These are phyloP conservation scores for Bellardia bayeri DNA, from an alignment of 2,888 invertebrate species.

Conservation along the genomic window DNA sequence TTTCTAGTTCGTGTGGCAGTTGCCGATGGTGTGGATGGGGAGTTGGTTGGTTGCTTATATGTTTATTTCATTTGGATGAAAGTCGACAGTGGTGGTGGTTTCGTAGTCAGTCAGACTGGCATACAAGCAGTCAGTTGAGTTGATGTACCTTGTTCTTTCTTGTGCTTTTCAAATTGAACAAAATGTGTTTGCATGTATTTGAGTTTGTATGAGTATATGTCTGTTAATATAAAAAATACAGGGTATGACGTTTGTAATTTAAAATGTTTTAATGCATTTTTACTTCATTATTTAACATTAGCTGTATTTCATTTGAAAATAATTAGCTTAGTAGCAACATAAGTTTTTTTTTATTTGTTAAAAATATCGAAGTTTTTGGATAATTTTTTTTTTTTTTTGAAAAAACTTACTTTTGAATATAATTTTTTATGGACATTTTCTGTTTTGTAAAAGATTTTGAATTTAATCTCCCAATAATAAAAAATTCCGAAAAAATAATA, in stretches of 20 bases:
- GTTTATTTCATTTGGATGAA: slow-evolving; percentile 41
- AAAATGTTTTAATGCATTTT: not conserved
- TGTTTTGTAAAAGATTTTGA: too few species aligned
- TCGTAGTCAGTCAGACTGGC: slow-evolving; percentile 71
- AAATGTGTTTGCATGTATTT: slow-evolving; percentile 56
- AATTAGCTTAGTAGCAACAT: too few species aligned
- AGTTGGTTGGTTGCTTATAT: slow-evolving; percentile 43
- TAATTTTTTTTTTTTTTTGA: too few species aligned
- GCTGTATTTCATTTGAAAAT: too few species aligned
- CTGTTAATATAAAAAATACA: slow-evolving; percentile 44
- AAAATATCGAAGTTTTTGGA: too few species aligned
- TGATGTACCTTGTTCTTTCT: slow-evolving; percentile 61
- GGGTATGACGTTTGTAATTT: slow-evolving; percentile 27
- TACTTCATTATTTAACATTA: too few species aligned
- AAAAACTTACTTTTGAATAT: too few species aligned
- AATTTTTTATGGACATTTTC: too few species aligned
- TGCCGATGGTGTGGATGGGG: slow-evolving; percentile 49
- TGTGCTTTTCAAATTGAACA: slow-evolving; percentile 71
- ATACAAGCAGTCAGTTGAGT: slow-evolving; percentile 63
- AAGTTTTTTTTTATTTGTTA: too few species aligned
- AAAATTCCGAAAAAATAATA: too few species aligned
- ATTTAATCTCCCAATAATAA: too few species aligned
- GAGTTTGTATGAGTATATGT: slow-evolving; percentile 42
- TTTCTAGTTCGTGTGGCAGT: slow-evolving; percentile 32
- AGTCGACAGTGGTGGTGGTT: slow-evolving; percentile 43